phyloP scores from a whole-genome alignment of 1,140 invertebrate species.

The Drosophila jambulina region DNA sequence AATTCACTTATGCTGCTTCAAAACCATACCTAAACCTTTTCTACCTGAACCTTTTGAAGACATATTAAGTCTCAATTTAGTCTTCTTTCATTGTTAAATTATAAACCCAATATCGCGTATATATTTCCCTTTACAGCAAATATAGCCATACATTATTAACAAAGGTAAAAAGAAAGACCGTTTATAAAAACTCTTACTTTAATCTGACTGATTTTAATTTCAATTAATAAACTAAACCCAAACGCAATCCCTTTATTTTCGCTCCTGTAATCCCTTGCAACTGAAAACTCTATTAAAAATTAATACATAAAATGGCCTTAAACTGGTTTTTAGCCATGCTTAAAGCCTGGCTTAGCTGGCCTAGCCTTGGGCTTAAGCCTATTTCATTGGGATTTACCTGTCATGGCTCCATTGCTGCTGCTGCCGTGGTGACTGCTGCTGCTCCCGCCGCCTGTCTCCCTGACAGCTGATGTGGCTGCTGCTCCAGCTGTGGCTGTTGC shows the following conservation, averaged over 20 bases:
- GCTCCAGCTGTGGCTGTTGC: conserved; percentile 15
- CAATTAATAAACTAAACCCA: not conserved
- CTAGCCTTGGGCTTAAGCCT: not conserved
- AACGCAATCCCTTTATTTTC: not conserved
- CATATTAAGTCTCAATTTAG: too few species aligned
- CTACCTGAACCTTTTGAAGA: too few species aligned
- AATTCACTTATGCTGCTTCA: too few species aligned
- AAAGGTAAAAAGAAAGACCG: too few species aligned
- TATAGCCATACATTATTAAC: not conserved
- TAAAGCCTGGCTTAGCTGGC: not conserved
- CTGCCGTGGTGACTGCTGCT: conserved; percentile 33
- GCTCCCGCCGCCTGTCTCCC: not conserved
- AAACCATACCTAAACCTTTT: too few species aligned
- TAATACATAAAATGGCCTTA: not conserved
- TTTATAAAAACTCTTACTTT: too few species aligned
- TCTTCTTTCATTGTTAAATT: not conserved
- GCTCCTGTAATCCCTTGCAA: not conserved
- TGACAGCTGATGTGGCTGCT: not conserved
- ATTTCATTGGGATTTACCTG: conserved; percentile 52
- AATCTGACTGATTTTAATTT: not conserved
- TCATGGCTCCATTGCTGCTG: conserved; percentile 74
- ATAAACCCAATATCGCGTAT: not conserved
- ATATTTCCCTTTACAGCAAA: not conserved
- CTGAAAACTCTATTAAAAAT: not conserved
- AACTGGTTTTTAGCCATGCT: not conserved